Evolutionary conservation across 1,140 invertebrate genomes (phyloP).

Genomic region (Caenorhabditis brenneri): DNA sequence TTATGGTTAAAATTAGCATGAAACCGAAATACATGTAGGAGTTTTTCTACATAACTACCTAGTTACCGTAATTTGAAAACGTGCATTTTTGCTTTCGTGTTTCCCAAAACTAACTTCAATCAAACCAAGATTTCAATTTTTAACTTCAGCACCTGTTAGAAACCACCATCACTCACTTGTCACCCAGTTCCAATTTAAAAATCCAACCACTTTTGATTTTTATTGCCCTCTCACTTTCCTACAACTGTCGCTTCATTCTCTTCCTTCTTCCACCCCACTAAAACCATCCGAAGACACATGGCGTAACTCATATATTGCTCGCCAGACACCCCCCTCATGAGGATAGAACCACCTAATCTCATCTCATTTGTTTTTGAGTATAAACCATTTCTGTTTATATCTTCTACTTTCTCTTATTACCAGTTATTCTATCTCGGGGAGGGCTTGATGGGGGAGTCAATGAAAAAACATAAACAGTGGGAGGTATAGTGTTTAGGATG

Average conservation of each 20-base stretch:
- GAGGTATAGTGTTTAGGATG: not conserved
- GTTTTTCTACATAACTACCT: too few relatives aligned
- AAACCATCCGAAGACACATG: not conserved
- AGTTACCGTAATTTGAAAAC: too few relatives aligned
- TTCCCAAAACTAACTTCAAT: too few relatives aligned
- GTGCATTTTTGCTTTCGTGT: too few relatives aligned
- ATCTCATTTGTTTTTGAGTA: not conserved
- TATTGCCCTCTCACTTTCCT: not conserved
- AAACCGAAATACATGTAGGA: too few relatives aligned
- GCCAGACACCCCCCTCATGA: not conserved
- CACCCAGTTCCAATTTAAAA: too few relatives aligned
- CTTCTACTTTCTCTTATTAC: slow-evolving; percentile 20
- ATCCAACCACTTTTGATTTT: not conserved
- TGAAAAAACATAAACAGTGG: not conserved
- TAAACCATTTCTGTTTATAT: slow-evolving; percentile 36
- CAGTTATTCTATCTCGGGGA: not conserved
- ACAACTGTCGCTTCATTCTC: not conserved
- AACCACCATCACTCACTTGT: too few relatives aligned
- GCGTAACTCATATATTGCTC: not conserved
- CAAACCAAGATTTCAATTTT: too few relatives aligned
- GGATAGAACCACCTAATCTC: not conserved
- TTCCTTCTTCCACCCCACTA: not conserved
- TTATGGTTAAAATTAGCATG: too few relatives aligned
- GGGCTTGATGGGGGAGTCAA: not conserved
- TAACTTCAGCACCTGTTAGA: too few relatives aligned